A percentile compares a stretch with the other conserved stretches of the same genome.
Evolutionary conservation across 1,140 invertebrate species (phyloP).

Genomic region (Bombus soroeensis): DNA sequence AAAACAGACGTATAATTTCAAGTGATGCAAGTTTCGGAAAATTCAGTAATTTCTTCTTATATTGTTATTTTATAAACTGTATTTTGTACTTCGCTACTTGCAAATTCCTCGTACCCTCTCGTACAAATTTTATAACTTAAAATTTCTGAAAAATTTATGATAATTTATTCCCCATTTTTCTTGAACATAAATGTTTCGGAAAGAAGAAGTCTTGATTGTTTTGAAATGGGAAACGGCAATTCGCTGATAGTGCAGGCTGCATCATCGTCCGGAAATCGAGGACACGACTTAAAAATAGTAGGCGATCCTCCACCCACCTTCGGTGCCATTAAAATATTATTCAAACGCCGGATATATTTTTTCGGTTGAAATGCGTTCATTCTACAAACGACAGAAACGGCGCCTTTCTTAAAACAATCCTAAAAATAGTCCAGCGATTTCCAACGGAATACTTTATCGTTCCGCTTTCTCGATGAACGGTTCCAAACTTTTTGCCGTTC

Average conservation of each 20-base stretch:
- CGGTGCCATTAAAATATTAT: conserved; percentile 43
- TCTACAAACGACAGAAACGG: neutral
- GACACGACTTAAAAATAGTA: conserved; percentile 54
- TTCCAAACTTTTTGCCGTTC: neutral
- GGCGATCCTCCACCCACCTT: conserved; percentile 24
- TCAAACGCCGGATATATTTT: conserved; percentile 22
- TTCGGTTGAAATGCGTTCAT: conserved; percentile 2
- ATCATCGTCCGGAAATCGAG: conserved; percentile 23
- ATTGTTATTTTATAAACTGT: neutral
- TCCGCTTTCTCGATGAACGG: neutral
- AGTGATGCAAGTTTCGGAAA: conserved; percentile 5
- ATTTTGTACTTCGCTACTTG: neutral
- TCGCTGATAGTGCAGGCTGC: conserved; percentile 32
- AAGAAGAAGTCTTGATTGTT: neutral
- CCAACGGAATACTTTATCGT: conserved; percentile 4
- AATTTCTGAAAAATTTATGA: neutral
- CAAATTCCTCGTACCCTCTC: neutral
- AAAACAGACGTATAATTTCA: neutral
- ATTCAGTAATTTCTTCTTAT: neutral
- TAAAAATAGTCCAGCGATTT: conserved; percentile 26
- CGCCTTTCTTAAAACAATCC: conserved; percentile 20
- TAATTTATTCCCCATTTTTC: neutral
- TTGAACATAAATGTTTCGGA: neutral
- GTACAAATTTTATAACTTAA: neutral
- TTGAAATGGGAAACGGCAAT: neutral